Conservation (phyloP, 2,113 vertebrate genomes). For the Aleadryas rufinucha region DNA sequence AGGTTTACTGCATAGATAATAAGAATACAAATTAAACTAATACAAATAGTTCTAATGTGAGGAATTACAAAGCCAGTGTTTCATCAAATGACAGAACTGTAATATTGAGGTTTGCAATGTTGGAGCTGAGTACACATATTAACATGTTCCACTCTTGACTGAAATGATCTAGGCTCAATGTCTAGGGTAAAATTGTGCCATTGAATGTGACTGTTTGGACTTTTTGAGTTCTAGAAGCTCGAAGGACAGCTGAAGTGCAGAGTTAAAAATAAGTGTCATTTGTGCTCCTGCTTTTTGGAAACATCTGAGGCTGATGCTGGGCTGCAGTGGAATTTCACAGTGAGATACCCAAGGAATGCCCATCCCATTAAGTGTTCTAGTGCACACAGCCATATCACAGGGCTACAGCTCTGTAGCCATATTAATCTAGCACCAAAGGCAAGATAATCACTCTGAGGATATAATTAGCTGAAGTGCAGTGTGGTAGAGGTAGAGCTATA, state of each 20-base stretch:
- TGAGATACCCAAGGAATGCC: not conserved
- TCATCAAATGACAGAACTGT: not conserved
- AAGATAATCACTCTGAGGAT: not conserved
- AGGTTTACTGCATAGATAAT: not conserved
- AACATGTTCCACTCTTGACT: not conserved
- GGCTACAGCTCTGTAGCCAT: accelerated
- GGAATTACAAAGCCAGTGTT: not conserved
- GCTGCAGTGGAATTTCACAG: not conserved
- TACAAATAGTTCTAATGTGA: not conserved
- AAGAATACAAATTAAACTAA: not conserved
- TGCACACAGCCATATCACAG: not conserved
- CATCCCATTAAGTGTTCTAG: not conserved
- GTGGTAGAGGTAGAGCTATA: not conserved
- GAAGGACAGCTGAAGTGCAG: not conserved
- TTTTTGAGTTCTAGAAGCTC: not conserved
- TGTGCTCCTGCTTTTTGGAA: not conserved
- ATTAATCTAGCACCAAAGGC: not conserved
- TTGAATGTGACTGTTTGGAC: not conserved
- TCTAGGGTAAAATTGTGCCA: not conserved
- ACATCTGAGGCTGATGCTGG: not conserved
- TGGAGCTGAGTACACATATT: not conserved
- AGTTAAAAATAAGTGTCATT: not conserved
- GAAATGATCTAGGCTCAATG: not conserved
- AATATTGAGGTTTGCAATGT: not conserved
- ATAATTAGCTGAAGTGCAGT: not conserved